Evolutionary conservation across 2,888 invertebrate genomes (phyloP), one percentile per base, ranked within the genome.

Genomic region (Hirtodrosophila confusa): DNA sequence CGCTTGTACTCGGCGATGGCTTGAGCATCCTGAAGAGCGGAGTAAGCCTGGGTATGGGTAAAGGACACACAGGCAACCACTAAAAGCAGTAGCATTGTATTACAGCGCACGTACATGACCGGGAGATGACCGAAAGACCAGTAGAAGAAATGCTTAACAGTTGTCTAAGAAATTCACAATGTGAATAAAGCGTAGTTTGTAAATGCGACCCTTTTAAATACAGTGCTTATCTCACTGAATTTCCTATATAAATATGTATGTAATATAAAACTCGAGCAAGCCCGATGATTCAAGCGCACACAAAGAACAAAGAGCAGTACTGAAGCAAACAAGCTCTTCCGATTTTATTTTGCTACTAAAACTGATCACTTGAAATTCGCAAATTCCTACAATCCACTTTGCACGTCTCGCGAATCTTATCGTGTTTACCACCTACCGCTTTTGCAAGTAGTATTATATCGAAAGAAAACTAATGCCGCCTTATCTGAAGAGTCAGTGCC

Each of bases 1-100:
- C 67, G 74, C 33, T 77, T 87, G 29, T 85, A 88, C 45, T 85
- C 80, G 0, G 69, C 66, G n/a, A 90, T 88, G 17, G 88, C 51
- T 7, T 68, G 73, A 0, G 76, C 85, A 78, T 91, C 91, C 56
- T 72, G 68, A 0, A 67, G 48, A 0, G 89, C 78, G 9, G 90
- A 90, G 50, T 90, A 90, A 1, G 72, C 78, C 23, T 60, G 62
- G 9, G 47, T 12, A 4, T 58, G 11, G 8, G 17, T 29, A 12
- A 66, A 8, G 36, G 40, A 64, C 9, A 45, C 11, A 31, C 69
- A 53, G 56, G 45, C 62, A 43, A 75, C 11, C 11, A 66, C 29
- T 35, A 63, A 50, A 4, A 71, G 29, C 41, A 77, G 5, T 24
- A 67, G 10, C 41, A 61, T 17, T 27, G 27, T 44, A 17, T 29